Conservation (phyloP, 2,888 invertebrate species). For the Mythimna impura region DNA sequence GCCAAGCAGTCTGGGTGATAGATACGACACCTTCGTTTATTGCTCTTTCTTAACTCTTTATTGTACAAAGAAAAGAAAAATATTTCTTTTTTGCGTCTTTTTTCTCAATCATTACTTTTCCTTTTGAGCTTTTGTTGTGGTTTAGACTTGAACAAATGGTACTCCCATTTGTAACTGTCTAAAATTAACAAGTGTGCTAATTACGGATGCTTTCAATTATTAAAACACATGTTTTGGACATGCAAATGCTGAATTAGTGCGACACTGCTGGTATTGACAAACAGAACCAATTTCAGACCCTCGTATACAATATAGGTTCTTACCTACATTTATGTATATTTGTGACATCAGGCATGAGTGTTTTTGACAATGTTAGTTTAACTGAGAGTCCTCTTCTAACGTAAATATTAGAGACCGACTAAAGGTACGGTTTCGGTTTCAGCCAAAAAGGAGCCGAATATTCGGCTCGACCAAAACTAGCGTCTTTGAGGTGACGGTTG, state of each 20-base stretch:
- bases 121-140: background rate
- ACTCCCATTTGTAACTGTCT: background rate
- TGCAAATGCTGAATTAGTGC: constrained; percentile 14
- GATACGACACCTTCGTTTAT: constrained; percentile 52
- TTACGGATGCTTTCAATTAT: constrained; percentile 16
- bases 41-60: constrained; percentile 50
- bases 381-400: background rate
- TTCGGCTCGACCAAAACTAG: too few species aligned
- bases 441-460: too few species aligned
- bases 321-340: too few species aligned
- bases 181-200: constrained; percentile 17
- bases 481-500: too few species aligned
- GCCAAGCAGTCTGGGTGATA: constrained; percentile 59
- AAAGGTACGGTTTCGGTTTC: too few species aligned
- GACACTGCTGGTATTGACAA: background rate
- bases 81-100: background rate
- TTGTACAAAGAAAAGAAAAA: constrained; percentile 25
- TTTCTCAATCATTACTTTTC: background rate
- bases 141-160: background rate
- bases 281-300: background rate
- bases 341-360: constrained; percentile 1
- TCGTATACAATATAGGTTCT: background rate
- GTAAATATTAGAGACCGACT: background rate
- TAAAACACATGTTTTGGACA: constrained; percentile 8
- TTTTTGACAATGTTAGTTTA: constrained; percentile 25